Percentiles rank a stretch among this genome's conserved stretches.
Evolutionary conservation across 2,797 vertebrate genomes (phyloP).

Genomic region (Sebastes cheni): DNA sequence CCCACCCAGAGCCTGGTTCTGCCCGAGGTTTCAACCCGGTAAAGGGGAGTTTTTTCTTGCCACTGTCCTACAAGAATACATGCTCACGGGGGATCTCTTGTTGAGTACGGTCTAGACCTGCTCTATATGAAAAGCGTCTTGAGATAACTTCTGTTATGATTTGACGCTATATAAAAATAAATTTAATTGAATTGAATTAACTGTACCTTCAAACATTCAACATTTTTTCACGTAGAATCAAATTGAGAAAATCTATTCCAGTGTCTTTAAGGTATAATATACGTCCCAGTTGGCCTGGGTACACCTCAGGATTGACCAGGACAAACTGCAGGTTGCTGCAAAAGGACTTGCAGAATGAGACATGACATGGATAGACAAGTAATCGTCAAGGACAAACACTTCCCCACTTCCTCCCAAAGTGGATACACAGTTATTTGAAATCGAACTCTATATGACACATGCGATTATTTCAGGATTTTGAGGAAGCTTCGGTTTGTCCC

Average conservation of each 20-base stretch:
- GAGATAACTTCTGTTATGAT: too few relatives aligned
- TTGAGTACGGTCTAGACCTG: too few relatives aligned
- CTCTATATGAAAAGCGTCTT: too few relatives aligned
- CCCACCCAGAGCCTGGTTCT: too few relatives aligned
- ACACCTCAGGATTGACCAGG: not conserved
- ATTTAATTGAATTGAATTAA: rapidly evolving
- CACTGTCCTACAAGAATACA: too few relatives aligned
- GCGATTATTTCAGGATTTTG: not conserved
- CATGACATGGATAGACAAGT: not conserved
- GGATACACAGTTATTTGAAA: not conserved
- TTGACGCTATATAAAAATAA: too few relatives aligned
- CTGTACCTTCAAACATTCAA: too few relatives aligned
- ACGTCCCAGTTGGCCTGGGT: not conserved
- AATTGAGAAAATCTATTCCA: not conserved
- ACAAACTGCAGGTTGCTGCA: too few relatives aligned
- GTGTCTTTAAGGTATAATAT: not conserved
- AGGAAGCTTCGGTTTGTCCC: slow-evolving; percentile 8
- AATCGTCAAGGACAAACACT: not conserved
- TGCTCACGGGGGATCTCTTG: too few relatives aligned
- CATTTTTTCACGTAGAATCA: not conserved
- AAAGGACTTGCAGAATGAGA: not conserved
- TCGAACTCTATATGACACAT: not conserved
- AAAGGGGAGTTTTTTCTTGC: too few relatives aligned
- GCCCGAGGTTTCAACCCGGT: too few relatives aligned
- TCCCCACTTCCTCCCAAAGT: not conserved